Percentiles rank a stretch among this genome's conserved stretches.
These are phyloP conservation scores for Anabas testudineus DNA, from an alignment of 2,797 vertebrate species.

Conservation along the genomic window DNA sequence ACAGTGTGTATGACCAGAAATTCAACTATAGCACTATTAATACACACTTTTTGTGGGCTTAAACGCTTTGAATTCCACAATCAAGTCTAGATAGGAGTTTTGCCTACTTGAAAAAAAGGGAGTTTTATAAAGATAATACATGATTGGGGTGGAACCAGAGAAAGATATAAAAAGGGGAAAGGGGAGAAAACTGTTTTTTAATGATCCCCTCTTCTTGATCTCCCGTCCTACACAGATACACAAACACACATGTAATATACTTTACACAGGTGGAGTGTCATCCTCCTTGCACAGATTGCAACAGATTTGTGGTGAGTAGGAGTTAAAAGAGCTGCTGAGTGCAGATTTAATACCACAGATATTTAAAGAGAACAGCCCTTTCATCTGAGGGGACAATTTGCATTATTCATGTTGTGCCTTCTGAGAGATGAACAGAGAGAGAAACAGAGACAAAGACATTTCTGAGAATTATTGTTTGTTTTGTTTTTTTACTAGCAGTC, in stretches of 20 bases:
- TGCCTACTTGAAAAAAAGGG: constrained; percentile 8
- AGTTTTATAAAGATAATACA: not conserved
- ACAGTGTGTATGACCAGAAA: constrained; percentile 16
- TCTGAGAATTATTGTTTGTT: constrained; percentile 61
- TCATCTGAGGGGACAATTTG: constrained; percentile 81
- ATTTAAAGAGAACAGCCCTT: constrained; percentile 79
- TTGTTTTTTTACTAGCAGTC: constrained; percentile 36
- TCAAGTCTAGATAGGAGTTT: not conserved
- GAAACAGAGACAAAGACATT: constrained; percentile 67
- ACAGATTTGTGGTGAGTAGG: constrained; percentile 77
- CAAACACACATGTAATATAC: constrained; percentile 27
- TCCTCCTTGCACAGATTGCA: constrained; percentile 77
- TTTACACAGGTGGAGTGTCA: constrained; percentile 68
- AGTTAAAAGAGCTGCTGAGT: constrained; percentile 82
- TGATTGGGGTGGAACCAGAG: constrained; percentile 9
- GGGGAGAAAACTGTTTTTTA: constrained; percentile 6
- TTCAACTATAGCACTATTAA: constrained; percentile 40
- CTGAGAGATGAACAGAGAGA: constrained; percentile 63
- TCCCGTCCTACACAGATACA: constrained; percentile 44
- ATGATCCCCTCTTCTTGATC: constrained; percentile 41
- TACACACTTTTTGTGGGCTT: constrained; percentile 42
- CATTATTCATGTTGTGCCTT: constrained; percentile 82
- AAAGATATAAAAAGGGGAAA: constrained; percentile 18
- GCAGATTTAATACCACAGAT: constrained; percentile 81
- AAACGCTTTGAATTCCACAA: constrained; percentile 41